phyloP scores from a whole-genome alignment of 2,888 invertebrate genomes.

The Lithosia quadra region DNA sequence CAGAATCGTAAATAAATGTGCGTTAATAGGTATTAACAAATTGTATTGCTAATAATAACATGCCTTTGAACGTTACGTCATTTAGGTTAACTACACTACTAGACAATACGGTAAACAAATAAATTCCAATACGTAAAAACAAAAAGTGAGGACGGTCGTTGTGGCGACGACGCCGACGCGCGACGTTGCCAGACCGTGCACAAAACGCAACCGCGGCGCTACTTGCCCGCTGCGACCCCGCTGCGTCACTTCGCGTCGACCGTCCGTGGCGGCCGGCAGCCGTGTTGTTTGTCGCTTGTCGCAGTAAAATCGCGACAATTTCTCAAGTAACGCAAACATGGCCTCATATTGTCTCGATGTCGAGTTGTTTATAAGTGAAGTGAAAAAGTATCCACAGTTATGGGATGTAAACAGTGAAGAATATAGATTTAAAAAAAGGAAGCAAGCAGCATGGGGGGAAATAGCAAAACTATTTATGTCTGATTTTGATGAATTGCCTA shows the following conservation, averaged over 20 bases:
- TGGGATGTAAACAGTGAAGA: constrained; percentile 70
- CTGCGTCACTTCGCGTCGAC: constrained; percentile 65
- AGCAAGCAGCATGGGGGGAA: constrained; percentile 69
- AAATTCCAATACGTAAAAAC: constrained; percentile 49
- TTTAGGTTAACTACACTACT: constrained; percentile 37
- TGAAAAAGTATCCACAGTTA: constrained; percentile 70
- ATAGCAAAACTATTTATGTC: constrained; percentile 68
- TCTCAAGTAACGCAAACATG: constrained; percentile 44
- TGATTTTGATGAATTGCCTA: constrained; percentile 66
- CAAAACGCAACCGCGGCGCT: constrained; percentile 49
- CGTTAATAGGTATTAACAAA: constrained; percentile 16
- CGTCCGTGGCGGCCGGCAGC: constrained; percentile 59
- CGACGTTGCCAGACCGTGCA: constrained; percentile 63
- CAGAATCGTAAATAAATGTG: neutral
- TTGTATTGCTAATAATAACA: constrained; percentile 23
- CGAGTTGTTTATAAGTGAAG: constrained; percentile 73
- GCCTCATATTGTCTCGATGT: constrained; percentile 65
- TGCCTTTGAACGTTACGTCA: constrained; percentile 33
- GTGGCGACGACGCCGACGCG: constrained; percentile 42
- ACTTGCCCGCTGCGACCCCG: constrained; percentile 67
- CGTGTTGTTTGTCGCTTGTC: constrained; percentile 51
- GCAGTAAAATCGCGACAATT: constrained; percentile 51
- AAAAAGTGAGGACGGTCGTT: constrained; percentile 38
- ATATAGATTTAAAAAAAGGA: constrained; percentile 58
- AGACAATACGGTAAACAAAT: constrained; percentile 53